A percentile compares a stretch with the other conserved stretches of the same genome.
Evolutionary conservation across 2,888 invertebrate genomes (phyloP).

Genomic region (Heliconius charithonia): DNA sequence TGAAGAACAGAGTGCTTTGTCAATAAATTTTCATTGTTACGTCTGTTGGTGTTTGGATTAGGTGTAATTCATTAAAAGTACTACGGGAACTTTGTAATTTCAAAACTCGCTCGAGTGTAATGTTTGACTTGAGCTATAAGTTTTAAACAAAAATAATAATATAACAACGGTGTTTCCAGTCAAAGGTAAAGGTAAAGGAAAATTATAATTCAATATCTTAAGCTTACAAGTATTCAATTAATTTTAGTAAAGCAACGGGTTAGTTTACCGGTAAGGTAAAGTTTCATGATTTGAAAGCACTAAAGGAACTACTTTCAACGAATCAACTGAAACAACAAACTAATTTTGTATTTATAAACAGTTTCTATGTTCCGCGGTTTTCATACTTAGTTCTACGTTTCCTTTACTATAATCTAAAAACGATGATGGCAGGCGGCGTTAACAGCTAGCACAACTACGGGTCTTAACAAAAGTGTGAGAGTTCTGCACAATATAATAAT

Average conservation of each 20-base stretch:
- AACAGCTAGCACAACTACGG: not conserved
- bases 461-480: not conserved
- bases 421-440: not conserved
- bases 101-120: not conserved
- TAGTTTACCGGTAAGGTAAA: not conserved
- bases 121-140: constrained; percentile 1
- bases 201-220: constrained; percentile 7
- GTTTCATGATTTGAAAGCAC: constrained; percentile 17
- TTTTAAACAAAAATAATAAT: constrained; percentile 2
- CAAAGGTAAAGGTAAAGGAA: not conserved
- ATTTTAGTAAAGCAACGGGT: constrained; percentile 1
- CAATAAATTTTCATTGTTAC: constrained; percentile 3
- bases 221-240: constrained; percentile 18
- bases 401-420: not conserved
- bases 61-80: not conserved
- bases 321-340: constrained; percentile 6
- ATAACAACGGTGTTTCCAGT: constrained; percentile 8
- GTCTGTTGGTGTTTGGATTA: constrained; percentile 1
- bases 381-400: not conserved
- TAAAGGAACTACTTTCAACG: not conserved
- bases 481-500: not conserved
- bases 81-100: constrained; percentile 4
- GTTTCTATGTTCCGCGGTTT: not conserved
- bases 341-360: not conserved
- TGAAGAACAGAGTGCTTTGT: not conserved